Evolutionary conservation across 2,888 invertebrate genomes (phyloP).

Genomic region (Hymenopus coronatus): DNA sequence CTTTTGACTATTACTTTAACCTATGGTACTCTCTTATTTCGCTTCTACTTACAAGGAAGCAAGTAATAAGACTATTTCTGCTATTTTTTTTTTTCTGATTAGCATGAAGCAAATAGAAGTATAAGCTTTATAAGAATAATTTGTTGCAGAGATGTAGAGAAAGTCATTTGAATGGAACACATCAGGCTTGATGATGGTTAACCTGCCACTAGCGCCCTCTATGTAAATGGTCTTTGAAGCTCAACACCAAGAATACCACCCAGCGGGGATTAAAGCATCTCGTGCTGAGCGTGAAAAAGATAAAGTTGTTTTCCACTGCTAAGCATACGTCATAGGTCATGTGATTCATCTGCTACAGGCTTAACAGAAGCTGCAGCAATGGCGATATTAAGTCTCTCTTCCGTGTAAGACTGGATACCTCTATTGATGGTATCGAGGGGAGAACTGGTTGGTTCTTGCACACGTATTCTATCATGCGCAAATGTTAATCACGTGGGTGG

Average conservation of each 20-base stretch:
- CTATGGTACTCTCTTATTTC: no score
- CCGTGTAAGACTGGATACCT: neutral
- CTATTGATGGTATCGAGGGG: neutral
- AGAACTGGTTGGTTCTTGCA: neutral
- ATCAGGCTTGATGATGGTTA: no score
- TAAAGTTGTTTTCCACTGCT: neutral
- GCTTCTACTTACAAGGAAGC: no score
- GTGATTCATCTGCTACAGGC: neutral
- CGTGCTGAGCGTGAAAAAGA: neutral
- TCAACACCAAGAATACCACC: neutral
- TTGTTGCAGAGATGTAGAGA: no score
- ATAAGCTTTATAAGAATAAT: no score
- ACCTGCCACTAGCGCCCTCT: no score
- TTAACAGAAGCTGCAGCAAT: neutral
- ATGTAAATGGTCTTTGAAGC: no score
- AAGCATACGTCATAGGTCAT: neutral
- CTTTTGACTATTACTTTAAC: no score
- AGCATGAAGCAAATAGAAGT: no score
- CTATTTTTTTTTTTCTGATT: no score
- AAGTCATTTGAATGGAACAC: no score
- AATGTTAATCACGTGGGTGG: neutral
- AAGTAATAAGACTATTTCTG: no score
- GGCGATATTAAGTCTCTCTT: neutral
- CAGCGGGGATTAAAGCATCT: neutral
- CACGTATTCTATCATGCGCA: neutral